A percentile compares a stretch with the other conserved stretches of the same genome.
phyloP scores from a whole-genome alignment of 2,113 vertebrate species.

The Ailuropoda melanoleuca region DNA sequence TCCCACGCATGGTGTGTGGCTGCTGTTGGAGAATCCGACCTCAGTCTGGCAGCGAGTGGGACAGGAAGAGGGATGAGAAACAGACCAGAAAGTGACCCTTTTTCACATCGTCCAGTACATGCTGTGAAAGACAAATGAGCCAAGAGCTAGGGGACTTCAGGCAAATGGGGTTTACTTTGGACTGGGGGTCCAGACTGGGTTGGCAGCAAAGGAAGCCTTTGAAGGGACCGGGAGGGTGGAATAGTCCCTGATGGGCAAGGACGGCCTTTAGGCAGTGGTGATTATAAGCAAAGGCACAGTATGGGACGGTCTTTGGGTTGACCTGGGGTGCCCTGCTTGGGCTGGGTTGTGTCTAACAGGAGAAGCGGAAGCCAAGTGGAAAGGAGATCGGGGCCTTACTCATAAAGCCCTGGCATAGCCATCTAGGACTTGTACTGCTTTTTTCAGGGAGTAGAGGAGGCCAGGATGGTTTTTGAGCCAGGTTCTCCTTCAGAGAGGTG shows the following conservation, averaged over 20 bases:
- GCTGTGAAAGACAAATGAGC: background rate
- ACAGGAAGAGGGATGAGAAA: background rate
- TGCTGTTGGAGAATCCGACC: background rate
- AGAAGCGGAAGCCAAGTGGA: background rate
- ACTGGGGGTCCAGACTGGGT: background rate
- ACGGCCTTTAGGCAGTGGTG: fast-evolving
- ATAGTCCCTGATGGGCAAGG: background rate
- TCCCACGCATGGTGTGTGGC: fast-evolving
- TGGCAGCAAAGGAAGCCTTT: background rate
- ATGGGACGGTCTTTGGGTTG: background rate
- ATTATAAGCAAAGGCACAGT: fast-evolving
- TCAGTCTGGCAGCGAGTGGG: background rate
- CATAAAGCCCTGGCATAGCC: background rate
- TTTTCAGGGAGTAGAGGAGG: background rate
- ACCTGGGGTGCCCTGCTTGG: background rate
- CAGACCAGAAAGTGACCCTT: background rate
- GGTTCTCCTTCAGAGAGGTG: conserved; percentile 44
- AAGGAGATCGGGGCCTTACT: no score
- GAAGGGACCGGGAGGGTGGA: background rate
- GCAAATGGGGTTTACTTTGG: fast-evolving
- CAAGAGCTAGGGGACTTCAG: background rate
- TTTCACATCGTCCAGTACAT: background rate
- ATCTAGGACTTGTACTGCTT: background rate
- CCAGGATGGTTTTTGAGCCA: background rate
- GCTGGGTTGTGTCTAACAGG: background rate